These are phyloP conservation scores for Varanus salvator DNA, from an alignment of 2,113 vertebrate species.

Conservation along the genomic window DNA sequence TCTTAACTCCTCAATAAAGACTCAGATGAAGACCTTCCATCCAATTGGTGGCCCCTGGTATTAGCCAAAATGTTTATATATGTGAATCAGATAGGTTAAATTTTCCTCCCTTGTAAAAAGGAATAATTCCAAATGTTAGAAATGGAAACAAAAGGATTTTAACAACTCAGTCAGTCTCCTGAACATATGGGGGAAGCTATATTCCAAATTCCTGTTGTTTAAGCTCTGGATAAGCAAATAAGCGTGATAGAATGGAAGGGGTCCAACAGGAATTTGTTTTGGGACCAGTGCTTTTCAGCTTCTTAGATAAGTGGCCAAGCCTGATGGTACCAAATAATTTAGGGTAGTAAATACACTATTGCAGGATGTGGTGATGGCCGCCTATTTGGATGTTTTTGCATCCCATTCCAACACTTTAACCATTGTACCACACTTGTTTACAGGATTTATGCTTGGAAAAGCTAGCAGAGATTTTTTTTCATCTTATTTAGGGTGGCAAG, in stretches of 20 bases:
- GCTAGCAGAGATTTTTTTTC: not conserved
- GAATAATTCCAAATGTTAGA: not conserved
- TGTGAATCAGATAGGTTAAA: not conserved
- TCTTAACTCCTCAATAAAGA: not conserved
- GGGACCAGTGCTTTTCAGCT: too few relatives aligned
- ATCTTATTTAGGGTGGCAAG: not conserved
- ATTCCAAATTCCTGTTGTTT: constrained; percentile 4
- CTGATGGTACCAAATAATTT: too few relatives aligned
- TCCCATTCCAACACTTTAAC: too few relatives aligned
- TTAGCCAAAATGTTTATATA: not conserved
- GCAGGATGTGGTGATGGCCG: too few relatives aligned
- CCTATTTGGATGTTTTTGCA: too few relatives aligned
- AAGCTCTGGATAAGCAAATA: not conserved
- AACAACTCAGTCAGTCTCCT: not conserved
- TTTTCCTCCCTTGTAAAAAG: not conserved
- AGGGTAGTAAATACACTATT: too few relatives aligned
- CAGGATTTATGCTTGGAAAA: constrained; percentile 19
- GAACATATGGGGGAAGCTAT: not conserved
- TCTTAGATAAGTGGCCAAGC: too few relatives aligned
- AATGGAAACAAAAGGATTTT: not conserved
- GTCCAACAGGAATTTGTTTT: too few relatives aligned
- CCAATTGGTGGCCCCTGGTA: not conserved
- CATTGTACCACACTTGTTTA: not conserved
- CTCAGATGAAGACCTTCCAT: not conserved
- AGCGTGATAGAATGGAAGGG: not conserved